Percentiles rank a stretch among this genome's conserved stretches.
phyloP scores from a whole-genome alignment of 2,113 vertebrate species.

The Scomber colias region DNA sequence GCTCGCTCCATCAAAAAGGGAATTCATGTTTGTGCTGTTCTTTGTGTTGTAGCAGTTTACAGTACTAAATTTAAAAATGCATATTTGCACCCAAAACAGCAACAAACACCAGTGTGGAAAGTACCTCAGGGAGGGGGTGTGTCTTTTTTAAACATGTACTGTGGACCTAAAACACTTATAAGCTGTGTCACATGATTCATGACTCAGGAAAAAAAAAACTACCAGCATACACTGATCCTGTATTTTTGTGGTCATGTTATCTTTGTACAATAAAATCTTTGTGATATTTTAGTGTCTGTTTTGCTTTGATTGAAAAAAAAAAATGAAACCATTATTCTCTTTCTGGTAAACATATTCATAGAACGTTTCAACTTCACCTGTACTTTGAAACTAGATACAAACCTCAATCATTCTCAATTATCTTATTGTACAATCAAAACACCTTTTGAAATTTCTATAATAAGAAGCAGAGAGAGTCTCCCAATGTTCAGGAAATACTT shows the following conservation, averaged over 20 bases:
- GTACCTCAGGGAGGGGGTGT: constrained; percentile 66
- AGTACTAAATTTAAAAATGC: constrained; percentile 44
- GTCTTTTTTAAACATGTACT: constrained; percentile 32
- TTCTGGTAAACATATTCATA: background rate
- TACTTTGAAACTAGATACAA: background rate
- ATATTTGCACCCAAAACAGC: constrained; percentile 54
- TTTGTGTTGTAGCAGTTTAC: constrained; percentile 37
- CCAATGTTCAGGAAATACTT: constrained; percentile 21
- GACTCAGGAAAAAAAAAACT: constrained; percentile 55
- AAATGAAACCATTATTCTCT: background rate
- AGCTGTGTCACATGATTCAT: constrained; percentile 23
- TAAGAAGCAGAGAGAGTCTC: constrained; percentile 18
- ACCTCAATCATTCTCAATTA: background rate
- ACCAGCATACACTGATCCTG: constrained; percentile 12
- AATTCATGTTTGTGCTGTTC: constrained; percentile 66
- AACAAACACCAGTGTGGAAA: constrained; percentile 39
- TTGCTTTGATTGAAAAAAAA: background rate
- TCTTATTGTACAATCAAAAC: background rate
- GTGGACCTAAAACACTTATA: constrained; percentile 30
- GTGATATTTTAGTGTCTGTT: background rate
- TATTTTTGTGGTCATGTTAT: constrained; percentile 27
- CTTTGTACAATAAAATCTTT: constrained; percentile 39
- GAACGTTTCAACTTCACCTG: background rate
- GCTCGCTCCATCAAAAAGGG: constrained; percentile 64
- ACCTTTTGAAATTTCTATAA: background rate